phyloP scores from a whole-genome alignment of 2,888 invertebrate species.

The Scaptomyza tumidula region DNA sequence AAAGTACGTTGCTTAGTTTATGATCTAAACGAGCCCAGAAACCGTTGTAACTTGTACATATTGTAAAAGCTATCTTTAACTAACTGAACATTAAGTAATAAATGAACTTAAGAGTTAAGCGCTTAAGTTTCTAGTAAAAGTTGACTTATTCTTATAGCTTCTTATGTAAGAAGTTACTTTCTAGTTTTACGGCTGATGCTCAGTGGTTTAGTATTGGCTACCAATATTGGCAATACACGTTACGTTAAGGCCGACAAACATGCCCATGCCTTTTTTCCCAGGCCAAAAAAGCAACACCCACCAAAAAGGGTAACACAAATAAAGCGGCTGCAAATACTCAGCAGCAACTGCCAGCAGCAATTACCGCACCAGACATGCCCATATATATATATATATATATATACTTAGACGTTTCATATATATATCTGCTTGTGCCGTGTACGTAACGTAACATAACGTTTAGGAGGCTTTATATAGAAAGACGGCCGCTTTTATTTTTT shows the following conservation, averaged over 20 bases:
- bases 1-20: not conserved
- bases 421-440: conserved; percentile 31
- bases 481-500: conserved; percentile 28
- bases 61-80: too few relatives aligned
- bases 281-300: conserved; percentile 62
- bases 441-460: conserved; percentile 29
- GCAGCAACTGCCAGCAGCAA: conserved; percentile 60
- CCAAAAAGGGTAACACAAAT: conserved; percentile 66
- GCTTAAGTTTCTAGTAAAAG: too few relatives aligned
- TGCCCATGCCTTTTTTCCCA: conserved; percentile 46
- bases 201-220: conserved; percentile 3
- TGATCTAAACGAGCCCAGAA: not conserved
- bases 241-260: conserved; percentile 17
- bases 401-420: conserved; percentile 10
- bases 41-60: too few relatives aligned
- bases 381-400: conserved; percentile 47
- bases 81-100: too few relatives aligned
- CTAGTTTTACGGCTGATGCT: not conserved
- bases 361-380: conserved; percentile 65
- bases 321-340: conserved; percentile 53
- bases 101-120: too few relatives aligned
- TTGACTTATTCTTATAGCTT: too few relatives aligned
- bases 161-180: too few relatives aligned
- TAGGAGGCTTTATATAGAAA: conserved; percentile 50
- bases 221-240: conserved; percentile 3